Conservation (phyloP, 1,140 invertebrate genomes). For the Bombus huntii region DNA sequence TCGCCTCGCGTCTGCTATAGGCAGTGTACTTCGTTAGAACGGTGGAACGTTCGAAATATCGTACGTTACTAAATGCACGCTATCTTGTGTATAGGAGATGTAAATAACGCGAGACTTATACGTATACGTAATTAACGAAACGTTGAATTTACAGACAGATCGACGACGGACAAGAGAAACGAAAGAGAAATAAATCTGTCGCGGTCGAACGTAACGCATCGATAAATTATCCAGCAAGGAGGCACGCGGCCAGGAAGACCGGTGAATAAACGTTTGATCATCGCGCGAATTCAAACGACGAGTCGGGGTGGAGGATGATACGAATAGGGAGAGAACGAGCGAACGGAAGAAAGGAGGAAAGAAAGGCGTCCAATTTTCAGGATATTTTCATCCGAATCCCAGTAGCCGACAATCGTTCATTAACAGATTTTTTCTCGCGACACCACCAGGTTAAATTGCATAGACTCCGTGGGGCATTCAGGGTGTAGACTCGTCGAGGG, state of each 20-base stretch:
- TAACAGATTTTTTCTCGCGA: slow-evolving; percentile 79
- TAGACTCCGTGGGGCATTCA: slow-evolving; percentile 69
- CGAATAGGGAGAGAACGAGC: slow-evolving; percentile 29
- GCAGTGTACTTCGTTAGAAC: not conserved
- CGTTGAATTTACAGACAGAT: not conserved
- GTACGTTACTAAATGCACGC: not conserved
- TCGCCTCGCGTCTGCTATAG: not conserved
- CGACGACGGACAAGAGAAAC: not conserved
- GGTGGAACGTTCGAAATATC: not conserved
- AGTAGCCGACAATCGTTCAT: slow-evolving; percentile 80
- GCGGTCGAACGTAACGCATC: not conserved
- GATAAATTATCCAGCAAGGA: not conserved
- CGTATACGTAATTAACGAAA: not conserved
- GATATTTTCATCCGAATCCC: slow-evolving; percentile 74
- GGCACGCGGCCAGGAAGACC: not conserved
- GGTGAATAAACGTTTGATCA: slow-evolving; percentile 45
- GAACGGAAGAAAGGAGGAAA: slow-evolving; percentile 41
- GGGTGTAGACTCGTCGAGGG: slow-evolving; percentile 58
- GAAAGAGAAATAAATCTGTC: not conserved
- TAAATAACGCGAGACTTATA: not conserved
- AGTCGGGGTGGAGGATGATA: not conserved
- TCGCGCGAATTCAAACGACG: not conserved
- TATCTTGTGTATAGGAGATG: not conserved
- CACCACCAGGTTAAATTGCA: slow-evolving; percentile 70
- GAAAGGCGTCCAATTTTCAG: slow-evolving; percentile 71